Evolutionary conservation across 2,113 vertebrate genomes (phyloP).

Genomic region (Oenanthe oenanthe): DNA sequence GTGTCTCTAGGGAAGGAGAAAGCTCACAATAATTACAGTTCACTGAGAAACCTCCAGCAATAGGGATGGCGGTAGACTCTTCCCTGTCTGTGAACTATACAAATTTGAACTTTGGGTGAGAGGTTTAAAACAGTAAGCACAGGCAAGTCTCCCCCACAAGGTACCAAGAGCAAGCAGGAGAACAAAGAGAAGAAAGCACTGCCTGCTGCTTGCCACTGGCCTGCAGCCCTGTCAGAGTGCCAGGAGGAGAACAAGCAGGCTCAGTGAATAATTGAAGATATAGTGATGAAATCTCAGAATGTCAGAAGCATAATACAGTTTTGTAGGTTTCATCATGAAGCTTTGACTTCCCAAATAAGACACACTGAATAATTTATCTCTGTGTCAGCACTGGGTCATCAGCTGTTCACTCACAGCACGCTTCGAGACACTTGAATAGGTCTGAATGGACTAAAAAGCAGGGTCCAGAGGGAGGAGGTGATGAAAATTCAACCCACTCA

Average conservation of each 20-base stretch:
- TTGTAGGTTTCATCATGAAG: conserved; percentile 71
- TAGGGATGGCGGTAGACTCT: neutral
- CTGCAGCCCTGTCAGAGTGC: conserved; percentile 8
- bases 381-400: conserved; percentile 73
- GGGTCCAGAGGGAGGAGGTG: neutral
- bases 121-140: neutral
- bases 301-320: conserved; percentile 68
- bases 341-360: conserved; percentile 74
- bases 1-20: neutral
- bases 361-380: conserved; percentile 77
- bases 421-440: neutral
- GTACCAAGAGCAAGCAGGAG: neutral
- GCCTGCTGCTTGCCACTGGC: neutral
- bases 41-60: neutral
- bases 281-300: conserved; percentile 68
- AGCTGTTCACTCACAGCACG: conserved; percentile 58
- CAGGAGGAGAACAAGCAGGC: conserved; percentile 45
- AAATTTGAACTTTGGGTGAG: neutral
- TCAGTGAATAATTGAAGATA: conserved; percentile 76
- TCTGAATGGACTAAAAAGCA: neutral
- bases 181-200: conserved; percentile 14
- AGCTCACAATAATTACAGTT: neutral
- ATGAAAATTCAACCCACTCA: neutral
- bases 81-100: neutral
- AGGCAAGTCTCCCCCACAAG: neutral